Evolutionary conservation across 2,888 invertebrate genomes (phyloP).

Genomic region (Polietes domitor): DNA sequence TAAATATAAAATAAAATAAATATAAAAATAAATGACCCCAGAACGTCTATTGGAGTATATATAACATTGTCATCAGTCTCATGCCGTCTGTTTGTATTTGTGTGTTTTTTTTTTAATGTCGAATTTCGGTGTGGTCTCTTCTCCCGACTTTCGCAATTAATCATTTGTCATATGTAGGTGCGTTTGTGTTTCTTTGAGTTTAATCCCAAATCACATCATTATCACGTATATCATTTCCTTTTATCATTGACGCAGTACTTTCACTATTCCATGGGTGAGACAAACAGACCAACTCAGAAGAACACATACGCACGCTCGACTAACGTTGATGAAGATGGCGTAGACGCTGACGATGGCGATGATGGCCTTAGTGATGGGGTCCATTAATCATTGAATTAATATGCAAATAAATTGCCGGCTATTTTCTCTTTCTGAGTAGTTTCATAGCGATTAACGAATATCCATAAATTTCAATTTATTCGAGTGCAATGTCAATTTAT

Average conservation of each 20-base stretch:
- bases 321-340: background rate
- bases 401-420: conserved; percentile 29
- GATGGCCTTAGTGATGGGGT: background rate
- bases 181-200: background rate
- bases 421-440: background rate
- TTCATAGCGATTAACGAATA: background rate
- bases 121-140: background rate
- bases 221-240: conserved; percentile 9
- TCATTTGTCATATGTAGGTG: conserved; percentile 2
- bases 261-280: background rate
- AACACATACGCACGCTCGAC: background rate
- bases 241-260: conserved; percentile 24
- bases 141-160: conserved; percentile 18
- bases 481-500: too few relatives aligned
- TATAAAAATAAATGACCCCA: conserved; percentile 4
- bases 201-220: conserved; percentile 39
- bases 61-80: background rate
- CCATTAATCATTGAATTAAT: conserved; percentile 33
- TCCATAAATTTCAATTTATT: conserved; percentile 20
- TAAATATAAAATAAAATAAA: background rate
- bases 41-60: background rate
- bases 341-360: background rate
- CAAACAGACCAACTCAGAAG: background rate
- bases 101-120: background rate
- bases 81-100: background rate